Conservation (phyloP, 2,113 vertebrate genomes). For the Dascyllus trimaculatus region DNA sequence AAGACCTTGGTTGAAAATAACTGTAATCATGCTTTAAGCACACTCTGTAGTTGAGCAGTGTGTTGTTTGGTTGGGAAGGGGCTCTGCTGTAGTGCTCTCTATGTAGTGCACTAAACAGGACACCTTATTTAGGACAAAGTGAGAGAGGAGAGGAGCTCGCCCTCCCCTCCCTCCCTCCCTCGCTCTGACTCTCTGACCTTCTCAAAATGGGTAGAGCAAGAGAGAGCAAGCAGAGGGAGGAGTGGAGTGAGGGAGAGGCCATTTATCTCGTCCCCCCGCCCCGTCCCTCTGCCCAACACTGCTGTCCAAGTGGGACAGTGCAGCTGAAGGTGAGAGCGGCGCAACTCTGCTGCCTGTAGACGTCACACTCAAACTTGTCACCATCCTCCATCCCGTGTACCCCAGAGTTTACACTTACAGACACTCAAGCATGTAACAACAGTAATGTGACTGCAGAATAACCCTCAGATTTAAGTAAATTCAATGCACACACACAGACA, state of each 20-base stretch:
- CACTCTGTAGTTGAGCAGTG: slow-evolving; percentile 1
- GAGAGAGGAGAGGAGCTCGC: slow-evolving; percentile 32
- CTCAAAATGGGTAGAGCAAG: slow-evolving; percentile 72
- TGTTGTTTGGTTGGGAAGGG: background rate
- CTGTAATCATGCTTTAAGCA: slow-evolving; percentile 39
- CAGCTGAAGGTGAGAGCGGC: slow-evolving; percentile 75
- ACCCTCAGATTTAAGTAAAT: background rate
- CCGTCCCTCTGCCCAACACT: slow-evolving; percentile 15
- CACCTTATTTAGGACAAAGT: slow-evolving; percentile 70
- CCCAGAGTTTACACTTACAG: background rate
- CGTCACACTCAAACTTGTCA: slow-evolving; percentile 34
- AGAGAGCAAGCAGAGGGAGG: slow-evolving; percentile 60
- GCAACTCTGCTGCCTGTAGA: slow-evolving; percentile 52
- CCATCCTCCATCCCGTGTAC: background rate
- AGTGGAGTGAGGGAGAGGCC: slow-evolving; percentile 60
- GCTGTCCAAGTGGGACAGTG: slow-evolving; percentile 61
- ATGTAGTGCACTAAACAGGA: slow-evolving; percentile 59
- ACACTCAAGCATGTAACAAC: background rate
- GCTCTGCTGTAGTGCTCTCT: slow-evolving; percentile 48
- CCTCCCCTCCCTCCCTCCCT: slow-evolving; percentile 23
- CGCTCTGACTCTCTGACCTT: slow-evolving; percentile 70
- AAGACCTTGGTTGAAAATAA: slow-evolving; percentile 28
- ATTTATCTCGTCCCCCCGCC: slow-evolving; percentile 71
- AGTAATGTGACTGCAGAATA: background rate
- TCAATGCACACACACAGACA: background rate